Base-by-base conservation (phyloP, 1,140 invertebrate genomes). In the Zeugodacus cucurbitae region DNA sequence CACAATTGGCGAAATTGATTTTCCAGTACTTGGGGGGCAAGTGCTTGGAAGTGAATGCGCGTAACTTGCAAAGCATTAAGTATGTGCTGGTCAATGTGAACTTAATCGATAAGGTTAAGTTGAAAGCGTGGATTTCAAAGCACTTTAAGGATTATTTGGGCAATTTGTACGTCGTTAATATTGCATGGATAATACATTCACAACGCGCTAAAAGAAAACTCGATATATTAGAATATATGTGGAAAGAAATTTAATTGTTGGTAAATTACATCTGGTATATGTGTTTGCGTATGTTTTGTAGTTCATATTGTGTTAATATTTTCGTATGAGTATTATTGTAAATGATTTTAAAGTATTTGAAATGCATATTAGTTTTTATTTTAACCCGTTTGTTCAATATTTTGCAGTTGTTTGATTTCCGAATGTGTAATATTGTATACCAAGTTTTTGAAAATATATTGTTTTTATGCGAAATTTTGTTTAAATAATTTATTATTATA, bases 151-250 rank as follows among this genome's bases (percentile, higher is more conserved):
- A 74, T 20, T 34, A 74, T 74, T 59, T 78, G 2, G 22, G 57
- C 17, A 54, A 70, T 26, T 17, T 89, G 17, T n/a, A 88, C 54
- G 85, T 89, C 57, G 62, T 89, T 48, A 88, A 85, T n/a, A 88
- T 89, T 86, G 29, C 82, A n/a, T 89, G 89, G 89, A 88, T 89
- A 87, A 29, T 87, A 10, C 64, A 88, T n/a, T 89, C 89, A 8
- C 85, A 88, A 17, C 54, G 64, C 8, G 64, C 62, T 0, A 88
- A 86, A 62, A 87, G 70, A 7, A 58, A 87, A 32, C 48, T 74
- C 0, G 88, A 88, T 62, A 26, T 74, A 41, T 26, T 85, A n/a
- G 58, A 87, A 26, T 88, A 87, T 87, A 87, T 64, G 29, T 88
- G 88, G 85, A 85, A 87, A n/a, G 64, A 88, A 44, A 87, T 87